These are phyloP conservation scores for Melangyna quadrimaculata DNA, from an alignment of 2,888 invertebrate species.

Conservation along the genomic window DNA sequence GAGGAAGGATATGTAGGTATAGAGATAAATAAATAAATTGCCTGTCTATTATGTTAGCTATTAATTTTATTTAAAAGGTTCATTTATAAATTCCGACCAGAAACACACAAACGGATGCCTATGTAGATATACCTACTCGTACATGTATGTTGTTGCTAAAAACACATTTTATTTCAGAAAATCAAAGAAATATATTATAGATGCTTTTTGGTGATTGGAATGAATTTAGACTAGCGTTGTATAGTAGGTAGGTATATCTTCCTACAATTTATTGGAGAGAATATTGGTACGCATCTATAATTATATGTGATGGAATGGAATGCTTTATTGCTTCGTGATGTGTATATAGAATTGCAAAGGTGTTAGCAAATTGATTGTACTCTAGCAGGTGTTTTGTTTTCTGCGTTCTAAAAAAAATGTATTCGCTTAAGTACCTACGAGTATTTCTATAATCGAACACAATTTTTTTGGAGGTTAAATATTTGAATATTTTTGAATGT, in stretches of 20 bases:
- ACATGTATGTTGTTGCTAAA: not conserved
- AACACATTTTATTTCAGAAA: not conserved
- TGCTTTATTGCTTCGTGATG: conserved; percentile 36
- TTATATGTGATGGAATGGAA: conserved; percentile 34
- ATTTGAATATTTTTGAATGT: not conserved
- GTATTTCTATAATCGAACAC: not conserved
- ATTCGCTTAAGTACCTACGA: no score
- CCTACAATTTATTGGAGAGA: not conserved
- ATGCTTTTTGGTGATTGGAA: not conserved
- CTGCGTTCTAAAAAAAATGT: not conserved
- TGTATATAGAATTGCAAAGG: conserved; percentile 21
- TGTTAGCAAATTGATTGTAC: conserved; percentile 52
- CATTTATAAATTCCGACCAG: conserved; percentile 53
- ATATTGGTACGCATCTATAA: not conserved
- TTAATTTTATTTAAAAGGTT: conserved; percentile 67
- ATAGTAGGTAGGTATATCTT: not conserved
- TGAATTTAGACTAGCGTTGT: not conserved
- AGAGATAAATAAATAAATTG: conserved; percentile 51
- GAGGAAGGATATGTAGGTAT: no score
- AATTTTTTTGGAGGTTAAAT: not conserved
- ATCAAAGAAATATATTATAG: not conserved
- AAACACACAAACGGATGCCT: not conserved
- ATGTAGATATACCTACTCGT: not conserved
- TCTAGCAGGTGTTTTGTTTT: not conserved
- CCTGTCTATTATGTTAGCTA: conserved; percentile 70